A percentile compares a stretch with the other conserved stretches of the same genome.
These are phyloP conservation scores for Sinocyclocheilus maitianheensis DNA, from an alignment of 2,113 vertebrate genomes.

Conservation along the genomic window DNA sequence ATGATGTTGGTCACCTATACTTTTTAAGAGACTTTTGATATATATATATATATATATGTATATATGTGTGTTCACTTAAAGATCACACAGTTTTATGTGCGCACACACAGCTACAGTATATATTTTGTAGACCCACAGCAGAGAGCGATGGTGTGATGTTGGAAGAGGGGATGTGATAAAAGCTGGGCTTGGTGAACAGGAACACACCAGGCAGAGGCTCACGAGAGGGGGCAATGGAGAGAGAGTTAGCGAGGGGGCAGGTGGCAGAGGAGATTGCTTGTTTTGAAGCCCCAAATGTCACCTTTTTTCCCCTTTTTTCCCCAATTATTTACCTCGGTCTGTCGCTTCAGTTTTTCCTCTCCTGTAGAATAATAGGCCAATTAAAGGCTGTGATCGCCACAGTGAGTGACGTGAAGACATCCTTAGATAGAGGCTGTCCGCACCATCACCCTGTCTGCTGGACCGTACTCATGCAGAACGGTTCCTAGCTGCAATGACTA, in stretches of 20 bases:
- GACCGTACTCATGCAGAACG: background rate
- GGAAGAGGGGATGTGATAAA: slow-evolving; percentile 22
- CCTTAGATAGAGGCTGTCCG: background rate
- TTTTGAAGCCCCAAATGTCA: slow-evolving; percentile 70
- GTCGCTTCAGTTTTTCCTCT: slow-evolving; percentile 60
- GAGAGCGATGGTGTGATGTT: background rate
- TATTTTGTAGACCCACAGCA: background rate
- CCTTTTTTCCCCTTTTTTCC: slow-evolving; percentile 64
- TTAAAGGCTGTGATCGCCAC: slow-evolving; percentile 62
- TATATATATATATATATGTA: too few relatives aligned
- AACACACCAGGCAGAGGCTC: slow-evolving; percentile 5
- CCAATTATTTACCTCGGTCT: slow-evolving; percentile 70
- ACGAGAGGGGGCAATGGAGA: slow-evolving; percentile 23
- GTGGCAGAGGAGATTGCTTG: slow-evolving; percentile 47
- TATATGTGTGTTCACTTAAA: background rate
- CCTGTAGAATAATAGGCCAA: slow-evolving; percentile 66
- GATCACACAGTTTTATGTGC: slow-evolving; percentile 13
- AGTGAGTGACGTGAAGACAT: slow-evolving; percentile 59
- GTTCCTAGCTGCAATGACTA: background rate
- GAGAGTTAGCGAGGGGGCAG: slow-evolving; percentile 1
- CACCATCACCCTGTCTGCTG: slow-evolving; percentile 6
- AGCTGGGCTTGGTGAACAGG: slow-evolving; percentile 1
- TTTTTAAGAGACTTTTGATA: background rate
- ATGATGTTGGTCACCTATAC: background rate
- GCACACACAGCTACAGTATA: background rate